phyloP scores from a whole-genome alignment of 92 coral and sea anemone genomes.

The Umimayanthus chanpuru region DNA sequence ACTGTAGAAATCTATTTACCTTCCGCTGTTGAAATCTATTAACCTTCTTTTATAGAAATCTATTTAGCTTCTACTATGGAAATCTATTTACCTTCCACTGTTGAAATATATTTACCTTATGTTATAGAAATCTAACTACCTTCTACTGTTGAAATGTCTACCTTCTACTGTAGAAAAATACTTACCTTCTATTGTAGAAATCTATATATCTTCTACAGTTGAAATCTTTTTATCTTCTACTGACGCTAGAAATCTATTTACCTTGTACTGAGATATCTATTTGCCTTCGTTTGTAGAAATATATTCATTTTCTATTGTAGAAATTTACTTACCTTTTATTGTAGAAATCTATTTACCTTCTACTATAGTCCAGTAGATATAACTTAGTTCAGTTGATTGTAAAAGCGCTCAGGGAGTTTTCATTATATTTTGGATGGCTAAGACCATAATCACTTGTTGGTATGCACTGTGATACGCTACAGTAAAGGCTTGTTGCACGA shows the following conservation, averaged over 20 bases:
- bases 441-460: not conserved
- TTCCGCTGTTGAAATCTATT: not conserved
- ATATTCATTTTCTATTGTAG: too few relatives aligned
- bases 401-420: too few relatives aligned
- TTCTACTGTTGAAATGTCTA: not conserved
- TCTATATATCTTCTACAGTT: not conserved
- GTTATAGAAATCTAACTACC: too few relatives aligned
- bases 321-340: not conserved
- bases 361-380: not conserved
- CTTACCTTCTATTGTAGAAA: not conserved
- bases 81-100: too few relatives aligned
- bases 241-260: not conserved
- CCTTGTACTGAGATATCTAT: not conserved
- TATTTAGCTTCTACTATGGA: not conserved
- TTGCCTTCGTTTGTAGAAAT: not conserved
- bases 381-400: too few relatives aligned
- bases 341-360: not conserved
- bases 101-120: too few relatives aligned
- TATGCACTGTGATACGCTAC: not conserved
- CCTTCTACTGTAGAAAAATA: too few relatives aligned
- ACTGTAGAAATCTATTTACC: too few relatives aligned
- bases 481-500: not conserved
- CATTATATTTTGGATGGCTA: too few relatives aligned
- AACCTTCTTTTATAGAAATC: not conserved
- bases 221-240: not conserved